These are phyloP conservation scores for Cryptotis parvus DNA, from an alignment of 2,113 vertebrate genomes.

Conservation along the genomic window DNA sequence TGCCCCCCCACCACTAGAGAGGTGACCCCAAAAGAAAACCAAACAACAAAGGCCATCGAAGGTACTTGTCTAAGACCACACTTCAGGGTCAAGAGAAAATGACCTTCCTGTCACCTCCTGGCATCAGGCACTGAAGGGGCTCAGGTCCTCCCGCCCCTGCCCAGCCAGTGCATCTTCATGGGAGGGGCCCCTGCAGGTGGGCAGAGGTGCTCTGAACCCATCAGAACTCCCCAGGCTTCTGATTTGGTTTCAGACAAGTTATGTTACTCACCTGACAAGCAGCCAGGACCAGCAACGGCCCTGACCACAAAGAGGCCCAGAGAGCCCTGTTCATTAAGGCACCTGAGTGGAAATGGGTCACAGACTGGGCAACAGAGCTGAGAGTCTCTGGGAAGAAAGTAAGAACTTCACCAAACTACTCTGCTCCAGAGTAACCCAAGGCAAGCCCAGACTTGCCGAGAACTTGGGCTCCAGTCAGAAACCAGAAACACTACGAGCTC, in stretches of 20 bases:
- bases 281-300: background rate
- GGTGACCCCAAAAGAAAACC: background rate
- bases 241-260: background rate
- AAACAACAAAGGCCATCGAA: background rate
- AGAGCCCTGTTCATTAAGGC: background rate
- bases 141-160: background rate
- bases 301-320: background rate
- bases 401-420: background rate
- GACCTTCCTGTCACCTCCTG: background rate
- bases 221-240: background rate
- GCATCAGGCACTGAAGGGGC: background rate
- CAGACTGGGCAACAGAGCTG: background rate
- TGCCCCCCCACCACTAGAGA: background rate
- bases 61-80: background rate
- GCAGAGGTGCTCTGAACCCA: background rate
- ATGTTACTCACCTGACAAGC: slow-evolving; percentile 15
- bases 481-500: background rate
- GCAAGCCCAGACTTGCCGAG: background rate
- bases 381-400: too few relatives aligned
- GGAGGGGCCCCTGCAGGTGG: too few relatives aligned
- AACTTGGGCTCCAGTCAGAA: background rate
- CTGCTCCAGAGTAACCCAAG: background rate
- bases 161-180: background rate
- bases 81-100: background rate
- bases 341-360: background rate